A percentile compares a stretch with the other conserved stretches of the same genome.
These are phyloP conservation scores for Cydia pomonella DNA, from an alignment of 1,140 invertebrate species.

Conservation along the genomic window DNA sequence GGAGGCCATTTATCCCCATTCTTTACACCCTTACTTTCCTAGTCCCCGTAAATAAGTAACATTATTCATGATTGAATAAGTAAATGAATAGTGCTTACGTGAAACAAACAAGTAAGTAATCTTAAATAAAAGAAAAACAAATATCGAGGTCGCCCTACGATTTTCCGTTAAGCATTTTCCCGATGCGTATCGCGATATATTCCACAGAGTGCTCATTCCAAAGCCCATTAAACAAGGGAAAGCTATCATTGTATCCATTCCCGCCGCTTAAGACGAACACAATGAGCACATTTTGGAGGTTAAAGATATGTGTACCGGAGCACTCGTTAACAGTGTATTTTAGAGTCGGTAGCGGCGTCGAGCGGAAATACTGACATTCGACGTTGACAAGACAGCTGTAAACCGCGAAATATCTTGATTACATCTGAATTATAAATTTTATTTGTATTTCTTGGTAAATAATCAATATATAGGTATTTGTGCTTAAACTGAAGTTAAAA, in stretches of 20 bases:
- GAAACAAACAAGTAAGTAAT: constrained; percentile 26
- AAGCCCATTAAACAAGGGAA: constrained; percentile 46
- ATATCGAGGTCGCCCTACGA: neutral
- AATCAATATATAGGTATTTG: neutral
- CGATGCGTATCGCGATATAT: constrained; percentile 34
- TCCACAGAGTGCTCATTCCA: constrained; percentile 41
- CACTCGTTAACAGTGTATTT: constrained; percentile 20
- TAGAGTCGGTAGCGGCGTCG: neutral
- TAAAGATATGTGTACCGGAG: constrained; percentile 38
- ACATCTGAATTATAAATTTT: neutral
- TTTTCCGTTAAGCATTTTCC: constrained; percentile 22
- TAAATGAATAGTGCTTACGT: constrained; percentile 24
- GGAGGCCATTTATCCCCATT: neutral
- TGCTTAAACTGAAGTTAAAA: neutral
- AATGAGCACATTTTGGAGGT: constrained; percentile 40
- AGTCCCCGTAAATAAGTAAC: constrained; percentile 11
- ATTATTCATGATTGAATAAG: constrained; percentile 27
- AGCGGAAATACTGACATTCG: neutral
- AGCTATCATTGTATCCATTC: constrained; percentile 45
- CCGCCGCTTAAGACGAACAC: constrained; percentile 38
- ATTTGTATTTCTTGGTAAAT: constrained; percentile 2
- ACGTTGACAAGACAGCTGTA: neutral
- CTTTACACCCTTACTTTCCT: constrained; percentile 11
- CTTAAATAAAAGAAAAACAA: constrained; percentile 19
- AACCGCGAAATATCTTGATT: neutral